Evolutionary conservation across 2,888 invertebrate genomes (phyloP).

Genomic region (Acleris literana): DNA sequence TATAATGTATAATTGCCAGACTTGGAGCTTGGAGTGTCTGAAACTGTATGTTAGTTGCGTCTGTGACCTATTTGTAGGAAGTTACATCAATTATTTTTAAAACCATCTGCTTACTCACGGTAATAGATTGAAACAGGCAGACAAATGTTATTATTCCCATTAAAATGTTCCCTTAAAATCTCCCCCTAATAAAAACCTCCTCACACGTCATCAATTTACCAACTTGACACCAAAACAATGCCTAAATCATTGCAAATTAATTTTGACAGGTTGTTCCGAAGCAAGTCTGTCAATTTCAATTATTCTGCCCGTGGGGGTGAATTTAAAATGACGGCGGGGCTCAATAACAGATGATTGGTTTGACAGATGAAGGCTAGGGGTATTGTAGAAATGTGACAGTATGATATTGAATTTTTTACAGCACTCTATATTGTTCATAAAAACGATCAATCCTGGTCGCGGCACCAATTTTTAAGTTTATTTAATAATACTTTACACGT

Average conservation of each 20-base stretch:
- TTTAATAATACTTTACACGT: too few species aligned
- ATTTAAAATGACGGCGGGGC: conserved; percentile 42
- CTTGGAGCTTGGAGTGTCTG: too few species aligned
- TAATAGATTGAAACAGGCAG: too few species aligned
- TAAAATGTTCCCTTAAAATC: not conserved
- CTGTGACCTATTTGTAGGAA: too few species aligned
- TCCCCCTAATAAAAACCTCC: not conserved
- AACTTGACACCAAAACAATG: conserved; percentile 22
- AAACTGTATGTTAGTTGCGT: too few species aligned
- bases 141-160: too few species aligned
- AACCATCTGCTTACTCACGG: too few species aligned
- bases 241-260: conserved; percentile 30
- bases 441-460: too few species aligned
- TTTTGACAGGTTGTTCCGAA: conserved; percentile 19
- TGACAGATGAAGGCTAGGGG: conserved; percentile 24
- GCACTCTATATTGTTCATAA: too few species aligned
- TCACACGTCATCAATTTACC: conserved; percentile 11
- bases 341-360: conserved; percentile 36
- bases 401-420: not conserved
- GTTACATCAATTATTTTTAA: too few species aligned
- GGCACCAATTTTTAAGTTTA: too few species aligned
- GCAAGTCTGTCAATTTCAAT: conserved; percentile 44
- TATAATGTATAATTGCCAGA: too few species aligned
- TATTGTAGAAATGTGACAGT: conserved; percentile 11
- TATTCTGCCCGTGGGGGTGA: conserved; percentile 42